Conservation (phyloP, 2,888 invertebrate genomes). For the Bembecia ichneumoniformis region DNA sequence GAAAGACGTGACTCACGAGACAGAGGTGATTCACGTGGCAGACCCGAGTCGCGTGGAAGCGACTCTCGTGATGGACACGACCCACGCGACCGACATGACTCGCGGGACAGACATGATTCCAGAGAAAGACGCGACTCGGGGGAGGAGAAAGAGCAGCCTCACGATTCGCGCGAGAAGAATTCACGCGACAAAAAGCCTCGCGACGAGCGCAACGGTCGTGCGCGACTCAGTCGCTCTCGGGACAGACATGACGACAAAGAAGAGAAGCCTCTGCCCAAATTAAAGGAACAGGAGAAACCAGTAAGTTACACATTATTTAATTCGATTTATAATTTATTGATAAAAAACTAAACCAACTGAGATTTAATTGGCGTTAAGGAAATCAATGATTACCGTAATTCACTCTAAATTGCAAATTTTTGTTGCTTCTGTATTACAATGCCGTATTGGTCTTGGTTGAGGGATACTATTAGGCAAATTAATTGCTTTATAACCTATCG, state of each 20-base stretch:
- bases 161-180: background rate
- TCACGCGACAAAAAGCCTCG: slow-evolving; percentile 7
- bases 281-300: slow-evolving; percentile 81
- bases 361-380: no score
- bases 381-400: no score
- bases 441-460: no score
- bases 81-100: slow-evolving; percentile 11
- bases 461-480: no score
- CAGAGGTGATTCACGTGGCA: slow-evolving; percentile 14
- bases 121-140: slow-evolving; percentile 7
- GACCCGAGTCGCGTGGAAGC: slow-evolving; percentile 10
- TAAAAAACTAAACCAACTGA: no score
- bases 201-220: slow-evolving; percentile 39
- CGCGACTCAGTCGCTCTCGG: slow-evolving; percentile 37
- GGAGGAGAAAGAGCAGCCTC: slow-evolving; percentile 3
- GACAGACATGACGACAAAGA: slow-evolving; percentile 39
- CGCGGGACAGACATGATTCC: background rate
- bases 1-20: slow-evolving; percentile 14
- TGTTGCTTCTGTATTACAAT: no score
- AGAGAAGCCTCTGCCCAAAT: slow-evolving; percentile 76
- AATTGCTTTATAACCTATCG: no score
- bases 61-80: slow-evolving; percentile 16
- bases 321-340: background rate
- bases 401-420: no score
- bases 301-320: slow-evolving; percentile 50